Evolutionary conservation across 2,888 invertebrate genomes (phyloP), one percentile per base, ranked within the genome.

Genomic region (Brachypterus glaber): DNA sequence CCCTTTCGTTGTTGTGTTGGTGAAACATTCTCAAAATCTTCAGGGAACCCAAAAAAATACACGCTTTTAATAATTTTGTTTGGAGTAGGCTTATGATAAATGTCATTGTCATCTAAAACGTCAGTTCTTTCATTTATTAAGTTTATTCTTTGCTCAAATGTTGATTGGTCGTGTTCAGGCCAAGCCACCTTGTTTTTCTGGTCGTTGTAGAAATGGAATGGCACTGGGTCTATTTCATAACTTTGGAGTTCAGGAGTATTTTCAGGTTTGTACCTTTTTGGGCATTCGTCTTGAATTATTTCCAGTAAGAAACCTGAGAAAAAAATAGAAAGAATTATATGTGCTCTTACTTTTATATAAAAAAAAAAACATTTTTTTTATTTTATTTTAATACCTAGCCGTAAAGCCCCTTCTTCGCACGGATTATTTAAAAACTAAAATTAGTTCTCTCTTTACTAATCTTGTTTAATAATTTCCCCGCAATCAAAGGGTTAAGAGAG

Each of bases 251-350:
- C 13, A 31, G 4, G 17, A 2, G 8, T 8, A 25, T 29, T 14
- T 11, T 39, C 42, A 4, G 55, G 53, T 21, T 45, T 29, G 38
- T 60, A 58, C 35, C 58, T 54, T 37, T 55, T 59, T 1, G 65
- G 62, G 49, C 76, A 76, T 39, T 69, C 62, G 40, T 75, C 76
- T 50, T 77, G 77, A 4, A 63, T 51, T 9, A 75, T 58, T 54
- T 77, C 73, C 11, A 76, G 52, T 2, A 72, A 54, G 50, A 77
- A 76, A 12, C 77, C 76, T 37, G 53, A 58, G 38, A 61, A n/a
- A n/a, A n/a, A n/a, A n/a, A n/a, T n/a, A n/a, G n/a, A n/a, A n/a
- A n/a, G n/a, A n/a, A n/a, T n/a, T n/a, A n/a, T n/a, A n/a, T n/a
- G n/a, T n/a, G n/a, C n/a, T n/a, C n/a, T n/a, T n/a, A n/a, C n/a